Conservation (phyloP, 1,140 invertebrate genomes). For the Plectrocnemia conspersa region DNA sequence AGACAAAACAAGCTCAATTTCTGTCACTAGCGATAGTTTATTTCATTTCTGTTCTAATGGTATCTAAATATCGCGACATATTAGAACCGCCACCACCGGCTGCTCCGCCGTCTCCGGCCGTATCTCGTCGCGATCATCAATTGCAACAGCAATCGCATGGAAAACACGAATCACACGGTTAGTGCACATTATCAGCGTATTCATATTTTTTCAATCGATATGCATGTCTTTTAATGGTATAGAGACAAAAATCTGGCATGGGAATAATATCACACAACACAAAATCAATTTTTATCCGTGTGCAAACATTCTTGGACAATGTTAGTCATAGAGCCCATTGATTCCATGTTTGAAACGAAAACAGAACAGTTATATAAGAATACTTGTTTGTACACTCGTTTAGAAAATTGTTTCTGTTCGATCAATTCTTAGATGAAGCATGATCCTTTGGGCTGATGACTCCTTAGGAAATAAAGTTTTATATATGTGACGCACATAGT, state of each 20-base stretch:
- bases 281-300: conserved; percentile 7
- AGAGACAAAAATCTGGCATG: conserved; percentile 14
- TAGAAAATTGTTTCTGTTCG: not conserved
- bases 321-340: not conserved
- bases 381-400: not conserved
- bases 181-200: not conserved
- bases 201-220: not conserved
- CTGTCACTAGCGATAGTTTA: conserved; percentile 97
- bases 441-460: conserved; percentile 35
- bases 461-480: conserved; percentile 17
- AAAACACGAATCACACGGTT: conserved; percentile 34
- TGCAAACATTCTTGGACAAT: too few species aligned
- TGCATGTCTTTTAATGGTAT: conserved; percentile 17
- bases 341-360: too few species aligned
- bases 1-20: conserved; percentile 99
- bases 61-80: conserved; percentile 98
- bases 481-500: conserved; percentile 31
- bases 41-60: conserved; percentile 99
- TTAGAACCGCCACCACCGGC: conserved; percentile 80
- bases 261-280: conserved; percentile 16
- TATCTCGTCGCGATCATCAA: conserved; percentile 42
- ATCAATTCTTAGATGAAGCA: conserved; percentile 18
- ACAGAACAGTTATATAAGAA: not conserved
- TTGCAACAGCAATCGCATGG: conserved; percentile 38
- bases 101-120: conserved; percentile 51